Base-by-base conservation (phyloP, 2,797 vertebrate species). In the Coregonus suidteri region DNA sequence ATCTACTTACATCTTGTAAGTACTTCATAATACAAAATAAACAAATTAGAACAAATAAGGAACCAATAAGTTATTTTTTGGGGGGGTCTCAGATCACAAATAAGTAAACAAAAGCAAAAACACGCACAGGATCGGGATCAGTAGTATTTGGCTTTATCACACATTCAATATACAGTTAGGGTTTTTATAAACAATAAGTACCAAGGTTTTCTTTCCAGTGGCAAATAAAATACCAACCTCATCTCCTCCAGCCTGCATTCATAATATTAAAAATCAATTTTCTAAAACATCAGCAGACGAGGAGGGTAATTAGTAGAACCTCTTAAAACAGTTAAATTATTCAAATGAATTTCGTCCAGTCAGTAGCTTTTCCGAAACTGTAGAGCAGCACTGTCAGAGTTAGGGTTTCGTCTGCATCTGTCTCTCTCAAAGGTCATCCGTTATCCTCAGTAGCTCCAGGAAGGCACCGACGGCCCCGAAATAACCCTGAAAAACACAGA, bases 391-490 rank as follows among this genome's bases (percentile, higher is more conserved):
- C 78, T 85, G 81, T 88, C 73, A 62, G 41, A 9, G 35, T 59
- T n/a, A 6, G 56, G 16, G 7, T 31, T 62, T 71, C 18, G 41
- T 51, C 20, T 18, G n/a, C 25, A 1, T 41, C 62, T 53, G 34
- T 41, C 62, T 53, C n/a, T 41, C 84, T 94, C 86, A 96, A 77
- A 94, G 91, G 74, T 95, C 94, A 70, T 96, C 95, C 13, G 93
- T 93, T 93, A 96, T 94, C 92, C 95, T 96, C 87, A 97, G 94
- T 82, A 97, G 91, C 89, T 97, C 95, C 83, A 97, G 85, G 80
- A 97, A 94, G 81, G 96, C 96, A 62, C 96, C 96, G 66, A 97
- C 96, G 73, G 96, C 96, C 88, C 96, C 96, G 86, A 97, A 97
- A 88, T 97, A 97, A 88, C 96, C 96, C 96, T 97, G 87, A 81